Conservation (phyloP, 2,888 invertebrate genomes). For the Orchesella flavescens region DNA sequence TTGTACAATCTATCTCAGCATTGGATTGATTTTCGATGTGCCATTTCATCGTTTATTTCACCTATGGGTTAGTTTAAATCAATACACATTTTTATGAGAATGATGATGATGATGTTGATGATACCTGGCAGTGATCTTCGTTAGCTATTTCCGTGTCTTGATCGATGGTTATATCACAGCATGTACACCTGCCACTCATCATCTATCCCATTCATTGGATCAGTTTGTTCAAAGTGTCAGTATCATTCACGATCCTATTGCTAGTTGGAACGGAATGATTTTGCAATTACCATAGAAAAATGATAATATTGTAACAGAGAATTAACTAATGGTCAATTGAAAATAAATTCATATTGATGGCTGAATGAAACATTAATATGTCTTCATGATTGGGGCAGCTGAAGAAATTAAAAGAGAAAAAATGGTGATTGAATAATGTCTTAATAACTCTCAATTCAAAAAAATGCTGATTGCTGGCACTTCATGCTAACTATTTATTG, state of each 20-base stretch:
- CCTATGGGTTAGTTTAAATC: background rate
- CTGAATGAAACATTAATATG: constrained; percentile 57
- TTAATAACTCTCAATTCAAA: constrained; percentile 53
- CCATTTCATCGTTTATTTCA: too few species aligned
- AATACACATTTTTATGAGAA: background rate
- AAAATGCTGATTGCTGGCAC: constrained; percentile 41
- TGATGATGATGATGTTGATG: constrained; percentile 26
- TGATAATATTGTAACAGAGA: background rate
- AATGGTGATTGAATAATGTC: constrained; percentile 54
- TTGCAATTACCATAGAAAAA: constrained; percentile 36
- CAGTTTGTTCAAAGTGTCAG: constrained; percentile 41
- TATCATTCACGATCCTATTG: constrained; percentile 1
- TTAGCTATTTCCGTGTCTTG: constrained; percentile 19
- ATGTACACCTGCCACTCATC: constrained; percentile 55
- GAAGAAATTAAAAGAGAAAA: constrained; percentile 20
- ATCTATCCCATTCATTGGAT: constrained; percentile 22
- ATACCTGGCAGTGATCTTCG: constrained; percentile 60
- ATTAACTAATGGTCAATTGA: constrained; percentile 55
- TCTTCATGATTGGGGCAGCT: constrained; percentile 24
- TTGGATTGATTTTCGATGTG: too few species aligned
- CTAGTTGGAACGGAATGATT: constrained; percentile 31
- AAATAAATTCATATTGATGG: constrained; percentile 63
- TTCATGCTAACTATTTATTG: constrained; percentile 34
- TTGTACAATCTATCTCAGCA: too few species aligned
- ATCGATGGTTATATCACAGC: constrained; percentile 60